Evolutionary conservation across 1,140 invertebrate genomes (phyloP).

Genomic region (Nephila pilipes): DNA sequence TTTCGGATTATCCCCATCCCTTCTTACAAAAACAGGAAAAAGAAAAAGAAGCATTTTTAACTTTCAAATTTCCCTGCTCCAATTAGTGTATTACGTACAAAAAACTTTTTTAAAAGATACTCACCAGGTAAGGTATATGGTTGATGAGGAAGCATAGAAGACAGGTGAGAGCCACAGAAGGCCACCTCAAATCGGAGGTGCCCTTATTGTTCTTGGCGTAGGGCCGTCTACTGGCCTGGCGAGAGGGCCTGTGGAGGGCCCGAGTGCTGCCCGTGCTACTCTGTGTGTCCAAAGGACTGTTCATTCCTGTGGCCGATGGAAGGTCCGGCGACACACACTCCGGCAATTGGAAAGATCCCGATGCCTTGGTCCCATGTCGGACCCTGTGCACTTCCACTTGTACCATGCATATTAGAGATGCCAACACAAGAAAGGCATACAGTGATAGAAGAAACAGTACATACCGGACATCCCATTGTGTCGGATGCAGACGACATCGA

Average conservation of each 20-base stretch:
- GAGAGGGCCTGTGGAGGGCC: conserved; percentile 81
- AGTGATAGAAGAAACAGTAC: conserved; percentile 83
- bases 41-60: too few relatives aligned
- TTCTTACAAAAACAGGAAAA: too few relatives aligned
- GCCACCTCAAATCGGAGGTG: conserved; percentile 81
- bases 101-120: too few relatives aligned
- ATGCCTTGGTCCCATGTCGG: conserved; percentile 78
- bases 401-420: conserved; percentile 80
- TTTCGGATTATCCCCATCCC: too few relatives aligned
- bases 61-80: too few relatives aligned
- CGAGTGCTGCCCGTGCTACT: conserved; percentile 78
- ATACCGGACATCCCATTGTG: conserved; percentile 82
- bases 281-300: conserved; percentile 74
- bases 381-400: conserved; percentile 77
- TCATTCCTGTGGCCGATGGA: conserved; percentile 60
- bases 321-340: conserved; percentile 73
- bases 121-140: conserved; percentile 84
- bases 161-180: conserved; percentile 82
- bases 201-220: conserved; percentile 71
- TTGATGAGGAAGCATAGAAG: conserved; percentile 83
- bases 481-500: conserved; percentile 82
- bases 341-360: conserved; percentile 77
- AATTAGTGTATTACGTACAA: too few relatives aligned
- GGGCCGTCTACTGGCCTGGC: conserved; percentile 78
- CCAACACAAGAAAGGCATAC: conserved; percentile 81